A percentile compares a stretch with the other conserved stretches of the same genome.
phyloP scores from a whole-genome alignment of 2,113 vertebrate species.

The Poicephalus gulielmi region DNA sequence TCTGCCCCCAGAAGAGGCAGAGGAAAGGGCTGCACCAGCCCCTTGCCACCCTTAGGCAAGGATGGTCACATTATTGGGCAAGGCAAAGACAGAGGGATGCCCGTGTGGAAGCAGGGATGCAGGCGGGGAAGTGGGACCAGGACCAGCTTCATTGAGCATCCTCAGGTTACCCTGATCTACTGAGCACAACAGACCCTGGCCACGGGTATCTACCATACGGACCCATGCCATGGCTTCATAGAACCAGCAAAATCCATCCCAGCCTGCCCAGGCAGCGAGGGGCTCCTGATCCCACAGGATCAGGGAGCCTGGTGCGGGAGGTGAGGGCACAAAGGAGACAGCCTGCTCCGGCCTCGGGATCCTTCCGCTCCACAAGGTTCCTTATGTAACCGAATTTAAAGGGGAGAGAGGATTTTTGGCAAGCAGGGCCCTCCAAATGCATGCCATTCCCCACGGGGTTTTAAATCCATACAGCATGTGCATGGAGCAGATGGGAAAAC shows the following conservation, averaged over 20 bases:
- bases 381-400: slow-evolving; percentile 23
- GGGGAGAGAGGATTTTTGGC: slow-evolving; percentile 44
- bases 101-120: not conserved
- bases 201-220: not conserved
- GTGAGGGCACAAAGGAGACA: not conserved
- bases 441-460: slow-evolving; percentile 48
- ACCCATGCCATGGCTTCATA: not conserved
- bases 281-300: not conserved
- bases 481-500: slow-evolving; percentile 14
- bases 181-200: not conserved
- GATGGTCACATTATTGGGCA: accelerated
- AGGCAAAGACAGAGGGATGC: not conserved
- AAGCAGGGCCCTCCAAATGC: slow-evolving; percentile 31
- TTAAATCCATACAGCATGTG: slow-evolving; percentile 24
- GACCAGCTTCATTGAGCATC: not conserved
- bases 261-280: accelerated
- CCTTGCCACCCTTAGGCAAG: not conserved
- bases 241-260: not conserved
- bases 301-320: not conserved
- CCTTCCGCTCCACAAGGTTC: not conserved
- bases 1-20: not conserved
- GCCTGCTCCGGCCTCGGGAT: not conserved
- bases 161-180: not conserved
- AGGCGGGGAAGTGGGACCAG: accelerated
- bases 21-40: not conserved